A percentile compares a stretch with the other conserved stretches of the same genome.
Evolutionary conservation across 2,113 vertebrate genomes (phyloP).

Genomic region (Ibidorhyncha struthersii): DNA sequence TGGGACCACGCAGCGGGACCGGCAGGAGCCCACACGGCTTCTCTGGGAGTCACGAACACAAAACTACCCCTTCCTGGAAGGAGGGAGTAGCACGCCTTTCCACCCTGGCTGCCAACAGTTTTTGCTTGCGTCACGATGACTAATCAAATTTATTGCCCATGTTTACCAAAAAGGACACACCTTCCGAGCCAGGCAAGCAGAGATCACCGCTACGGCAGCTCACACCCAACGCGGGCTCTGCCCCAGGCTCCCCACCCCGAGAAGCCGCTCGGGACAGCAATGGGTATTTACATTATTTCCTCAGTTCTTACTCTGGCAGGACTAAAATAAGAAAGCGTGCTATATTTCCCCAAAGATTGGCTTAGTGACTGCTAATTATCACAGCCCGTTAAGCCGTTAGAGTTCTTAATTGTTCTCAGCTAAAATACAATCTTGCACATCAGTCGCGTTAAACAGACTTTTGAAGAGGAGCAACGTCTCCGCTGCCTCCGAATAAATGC

Average conservation of each 20-base stretch:
- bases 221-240: background rate
- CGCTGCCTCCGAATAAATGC: background rate
- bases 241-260: background rate
- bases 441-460: background rate
- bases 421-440: background rate
- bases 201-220: background rate
- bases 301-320: background rate
- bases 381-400: background rate
- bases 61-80: background rate
- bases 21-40: background rate
- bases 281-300: background rate
- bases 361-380: background rate
- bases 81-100: background rate
- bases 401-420: background rate
- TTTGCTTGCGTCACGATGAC: background rate
- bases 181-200: fast-evolving
- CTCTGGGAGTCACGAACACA: too few relatives aligned
- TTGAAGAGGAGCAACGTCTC: background rate
- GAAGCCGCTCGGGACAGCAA: background rate
- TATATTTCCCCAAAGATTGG: background rate
- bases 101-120: background rate
- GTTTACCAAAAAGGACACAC: background rate
- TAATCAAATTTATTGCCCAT: background rate
- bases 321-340: background rate
- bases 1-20: fast-evolving